Conservation (phyloP, 2,113 vertebrate species). For the Gobio gobio region DNA sequence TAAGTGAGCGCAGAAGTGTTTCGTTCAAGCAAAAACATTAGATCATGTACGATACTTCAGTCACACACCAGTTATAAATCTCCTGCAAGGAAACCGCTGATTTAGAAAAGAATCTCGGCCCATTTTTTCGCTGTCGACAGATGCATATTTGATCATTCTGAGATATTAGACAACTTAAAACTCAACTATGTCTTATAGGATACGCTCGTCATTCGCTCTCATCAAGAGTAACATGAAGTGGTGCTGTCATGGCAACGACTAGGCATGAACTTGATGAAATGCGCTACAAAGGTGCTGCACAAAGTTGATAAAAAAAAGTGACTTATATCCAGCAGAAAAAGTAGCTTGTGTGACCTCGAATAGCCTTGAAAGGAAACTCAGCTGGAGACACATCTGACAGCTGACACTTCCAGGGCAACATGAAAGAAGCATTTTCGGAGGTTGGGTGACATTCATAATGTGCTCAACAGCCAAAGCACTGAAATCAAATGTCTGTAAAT, state of each 20-base stretch:
- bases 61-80: conserved; percentile 10
- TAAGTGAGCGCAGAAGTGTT: neutral
- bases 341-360: conserved; percentile 7
- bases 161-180: neutral
- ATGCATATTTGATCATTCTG: neutral
- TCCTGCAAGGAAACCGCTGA: neutral
- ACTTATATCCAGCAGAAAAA: neutral
- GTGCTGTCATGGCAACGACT: conserved; percentile 59
- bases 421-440: conserved; percentile 19
- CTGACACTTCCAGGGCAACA: conserved; percentile 42
- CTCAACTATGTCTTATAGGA: conserved; percentile 40
- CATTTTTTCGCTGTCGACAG: neutral
- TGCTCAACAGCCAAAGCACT: conserved; percentile 22
- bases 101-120: neutral
- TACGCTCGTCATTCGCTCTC: conserved; percentile 35
- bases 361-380: conserved; percentile 36
- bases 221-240: conserved; percentile 60
- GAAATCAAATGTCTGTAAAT: conserved; percentile 27
- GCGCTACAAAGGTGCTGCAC: conserved; percentile 2
- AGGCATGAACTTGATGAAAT: conserved; percentile 15
- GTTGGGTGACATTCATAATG: conserved; percentile 32
- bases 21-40: neutral
- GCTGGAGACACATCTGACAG: conserved; percentile 24
- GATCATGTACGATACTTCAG: conserved; percentile 5
- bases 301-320: conserved; percentile 12